Conservation (phyloP, 2,888 invertebrate species). For the Cephus sareptanus region DNA sequence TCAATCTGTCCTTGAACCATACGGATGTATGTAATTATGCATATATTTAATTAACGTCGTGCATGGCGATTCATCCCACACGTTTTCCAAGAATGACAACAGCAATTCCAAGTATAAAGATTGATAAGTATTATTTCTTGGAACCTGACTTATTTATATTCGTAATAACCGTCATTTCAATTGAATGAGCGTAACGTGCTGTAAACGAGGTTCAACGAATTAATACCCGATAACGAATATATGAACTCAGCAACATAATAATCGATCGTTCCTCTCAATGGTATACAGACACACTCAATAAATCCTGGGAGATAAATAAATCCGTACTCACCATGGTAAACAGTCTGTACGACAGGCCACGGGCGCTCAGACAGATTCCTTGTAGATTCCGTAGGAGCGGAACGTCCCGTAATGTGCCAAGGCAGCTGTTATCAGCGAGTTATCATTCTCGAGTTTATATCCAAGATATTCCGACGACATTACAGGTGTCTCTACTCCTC, state of each 20-base stretch:
- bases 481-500: constrained; percentile 7
- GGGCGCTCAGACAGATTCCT: constrained; percentile 11
- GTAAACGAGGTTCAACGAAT: background rate
- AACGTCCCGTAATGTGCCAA: constrained; percentile 27
- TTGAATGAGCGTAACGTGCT: background rate
- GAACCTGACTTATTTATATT: background rate
- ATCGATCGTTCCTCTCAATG: background rate
- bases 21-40: background rate
- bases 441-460: constrained; percentile 38
- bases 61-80: background rate
- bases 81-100: background rate
- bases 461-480: constrained; percentile 33
- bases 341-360: constrained; percentile 7
- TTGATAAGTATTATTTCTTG: background rate
- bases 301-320: background rate
- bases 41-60: background rate
- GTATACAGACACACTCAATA: background rate
- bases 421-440: constrained; percentile 41
- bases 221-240: background rate
- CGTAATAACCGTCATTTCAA: background rate
- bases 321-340: constrained; percentile 35
- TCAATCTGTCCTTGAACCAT: background rate
- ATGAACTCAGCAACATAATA: background rate
- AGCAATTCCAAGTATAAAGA: background rate
- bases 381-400: constrained; percentile 12